Conservation (phyloP, 2,113 vertebrate genomes). For the Calyptomena viridis region DNA sequence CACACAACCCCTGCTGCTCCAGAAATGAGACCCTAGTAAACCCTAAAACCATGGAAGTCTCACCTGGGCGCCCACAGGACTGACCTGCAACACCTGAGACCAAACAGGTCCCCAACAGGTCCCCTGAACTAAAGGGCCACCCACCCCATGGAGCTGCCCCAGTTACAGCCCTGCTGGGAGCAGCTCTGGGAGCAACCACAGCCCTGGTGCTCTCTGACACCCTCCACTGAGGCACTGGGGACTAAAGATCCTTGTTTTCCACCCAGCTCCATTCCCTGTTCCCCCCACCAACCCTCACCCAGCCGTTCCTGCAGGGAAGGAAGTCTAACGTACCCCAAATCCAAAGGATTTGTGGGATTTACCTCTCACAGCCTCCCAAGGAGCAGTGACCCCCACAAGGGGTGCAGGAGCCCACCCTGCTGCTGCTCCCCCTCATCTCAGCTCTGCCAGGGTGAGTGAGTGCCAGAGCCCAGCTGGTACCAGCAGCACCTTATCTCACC, state of each 20-base stretch:
- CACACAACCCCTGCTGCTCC: neutral
- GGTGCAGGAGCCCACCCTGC: accelerated
- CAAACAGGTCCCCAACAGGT: too few species aligned
- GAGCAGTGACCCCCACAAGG: accelerated
- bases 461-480: neutral
- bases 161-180: neutral
- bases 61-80: too few species aligned
- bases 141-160: accelerated
- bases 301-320: neutral
- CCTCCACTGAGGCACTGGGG: neutral
- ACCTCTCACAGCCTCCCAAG: accelerated
- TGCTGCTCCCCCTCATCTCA: neutral
- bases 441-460: neutral
- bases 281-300: neutral
- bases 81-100: neutral
- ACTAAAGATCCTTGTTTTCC: neutral
- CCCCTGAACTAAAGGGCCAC: neutral
- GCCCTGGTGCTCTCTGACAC: neutral
- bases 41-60: neutral
- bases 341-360: neutral
- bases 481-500: neutral
- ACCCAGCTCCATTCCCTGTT: neutral
- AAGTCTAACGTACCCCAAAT: accelerated
- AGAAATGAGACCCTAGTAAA: neutral
- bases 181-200: neutral